phyloP scores from a whole-genome alignment of 2,888 invertebrate species.

The Dendrolimus pini region DNA sequence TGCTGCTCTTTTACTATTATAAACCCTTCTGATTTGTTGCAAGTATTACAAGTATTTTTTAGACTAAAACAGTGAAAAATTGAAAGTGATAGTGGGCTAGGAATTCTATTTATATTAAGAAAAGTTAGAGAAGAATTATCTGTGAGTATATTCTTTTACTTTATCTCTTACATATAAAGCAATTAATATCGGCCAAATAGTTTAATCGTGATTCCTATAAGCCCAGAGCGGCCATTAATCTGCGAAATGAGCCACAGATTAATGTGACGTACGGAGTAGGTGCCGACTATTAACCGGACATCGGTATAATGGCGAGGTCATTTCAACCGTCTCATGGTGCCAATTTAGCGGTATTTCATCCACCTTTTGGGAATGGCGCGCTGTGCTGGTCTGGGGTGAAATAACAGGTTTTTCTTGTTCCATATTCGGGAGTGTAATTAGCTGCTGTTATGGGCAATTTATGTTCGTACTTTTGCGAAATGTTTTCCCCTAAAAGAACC shows the following conservation, averaged over 20 bases:
- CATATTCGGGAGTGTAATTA: neutral
- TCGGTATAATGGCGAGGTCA: slow-evolving; percentile 17
- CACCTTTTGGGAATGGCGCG: neutral
- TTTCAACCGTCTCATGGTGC: neutral
- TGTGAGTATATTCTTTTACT: too few relatives aligned
- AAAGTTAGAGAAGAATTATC: too few relatives aligned
- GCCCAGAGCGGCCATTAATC: slow-evolving; percentile 24
- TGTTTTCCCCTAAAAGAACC: neutral
- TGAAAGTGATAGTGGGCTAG: too few relatives aligned
- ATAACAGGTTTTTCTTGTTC: neutral
- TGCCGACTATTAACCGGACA: slow-evolving; percentile 16
- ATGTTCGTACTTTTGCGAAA: neutral
- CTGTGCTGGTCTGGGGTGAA: neutral
- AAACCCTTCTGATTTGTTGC: too few relatives aligned
- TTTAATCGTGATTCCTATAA: neutral
- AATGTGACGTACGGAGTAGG: slow-evolving; percentile 28
- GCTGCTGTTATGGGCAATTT: neutral
- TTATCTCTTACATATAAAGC: too few relatives aligned
- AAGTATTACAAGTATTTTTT: too few relatives aligned
- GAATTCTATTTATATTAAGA: too few relatives aligned
- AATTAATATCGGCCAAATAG: too few relatives aligned
- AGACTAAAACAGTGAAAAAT: too few relatives aligned
- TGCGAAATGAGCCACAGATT: slow-evolving; percentile 30
- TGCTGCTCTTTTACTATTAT: too few relatives aligned
- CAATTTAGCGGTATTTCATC: neutral